A percentile compares a stretch with the other conserved stretches of the same genome.
phyloP scores from a whole-genome alignment of 2,797 vertebrate genomes.

The Prunella strophiata region DNA sequence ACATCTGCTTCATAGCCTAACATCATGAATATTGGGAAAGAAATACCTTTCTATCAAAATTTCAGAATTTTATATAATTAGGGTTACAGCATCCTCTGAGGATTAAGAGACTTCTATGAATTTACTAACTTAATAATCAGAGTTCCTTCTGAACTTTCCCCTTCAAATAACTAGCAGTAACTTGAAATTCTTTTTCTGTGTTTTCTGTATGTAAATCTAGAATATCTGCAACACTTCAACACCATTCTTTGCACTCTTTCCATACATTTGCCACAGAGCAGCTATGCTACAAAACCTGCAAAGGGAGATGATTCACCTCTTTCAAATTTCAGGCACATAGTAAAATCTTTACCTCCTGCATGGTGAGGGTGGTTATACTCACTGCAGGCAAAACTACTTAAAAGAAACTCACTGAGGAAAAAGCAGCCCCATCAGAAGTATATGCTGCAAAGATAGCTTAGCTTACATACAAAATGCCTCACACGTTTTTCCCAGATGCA shows the following conservation, averaged over 20 bases:
- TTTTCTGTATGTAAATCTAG: not conserved
- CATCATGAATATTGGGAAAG: not conserved
- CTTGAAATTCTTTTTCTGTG: not conserved
- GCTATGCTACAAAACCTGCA: not conserved
- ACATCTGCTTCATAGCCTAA: not conserved
- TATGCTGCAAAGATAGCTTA: not conserved
- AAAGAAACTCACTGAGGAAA: conserved; percentile 9
- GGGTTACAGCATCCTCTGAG: not conserved
- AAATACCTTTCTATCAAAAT: not conserved
- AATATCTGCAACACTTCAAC: not conserved
- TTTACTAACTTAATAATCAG: not conserved
- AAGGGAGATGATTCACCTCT: conserved; percentile 19
- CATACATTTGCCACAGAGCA: not conserved
- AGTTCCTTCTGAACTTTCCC: not conserved
- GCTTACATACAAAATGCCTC: not conserved
- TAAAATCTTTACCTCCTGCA: conserved; percentile 39
- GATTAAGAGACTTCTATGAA: not conserved
- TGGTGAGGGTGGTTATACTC: not conserved
- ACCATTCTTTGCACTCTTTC: not conserved
- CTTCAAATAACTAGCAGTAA: not conserved
- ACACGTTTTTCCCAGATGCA: not conserved
- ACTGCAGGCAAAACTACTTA: conserved; percentile 17
- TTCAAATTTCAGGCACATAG: conserved; percentile 27
- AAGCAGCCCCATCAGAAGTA: not conserved
- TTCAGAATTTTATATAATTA: not conserved